A percentile compares a stretch with the other conserved stretches of the same genome.
Conservation (phyloP, 1,140 invertebrate species). For the Steinernema feltiae region DNA sequence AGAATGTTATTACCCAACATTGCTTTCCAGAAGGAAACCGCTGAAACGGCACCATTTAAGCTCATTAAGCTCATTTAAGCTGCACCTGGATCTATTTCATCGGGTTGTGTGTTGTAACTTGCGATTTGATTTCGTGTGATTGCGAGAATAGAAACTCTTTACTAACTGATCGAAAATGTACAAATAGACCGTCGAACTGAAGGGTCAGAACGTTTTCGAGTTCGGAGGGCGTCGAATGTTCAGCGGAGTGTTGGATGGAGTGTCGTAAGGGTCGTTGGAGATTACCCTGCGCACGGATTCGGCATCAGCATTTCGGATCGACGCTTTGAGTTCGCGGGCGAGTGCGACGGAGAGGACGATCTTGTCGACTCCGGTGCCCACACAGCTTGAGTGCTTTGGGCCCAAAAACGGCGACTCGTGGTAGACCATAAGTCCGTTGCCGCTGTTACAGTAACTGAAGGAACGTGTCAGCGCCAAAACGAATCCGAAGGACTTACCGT, state of each 20-base stretch:
- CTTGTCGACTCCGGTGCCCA: conserved; percentile 49
- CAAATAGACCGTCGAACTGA: too few relatives aligned
- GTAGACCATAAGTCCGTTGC: conserved; percentile 30
- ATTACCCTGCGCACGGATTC: neutral
- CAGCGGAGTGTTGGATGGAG: neutral
- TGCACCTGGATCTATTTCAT: too few relatives aligned
- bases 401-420: conserved; percentile 14
- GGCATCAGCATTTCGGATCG: neutral
- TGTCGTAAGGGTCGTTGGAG: neutral
- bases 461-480: neutral
- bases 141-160: too few relatives aligned
- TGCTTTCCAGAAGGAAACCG: too few relatives aligned
- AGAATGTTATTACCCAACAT: too few relatives aligned
- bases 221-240: neutral
- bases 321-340: neutral
- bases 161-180: too few relatives aligned
- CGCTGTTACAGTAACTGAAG: conserved; percentile 29
- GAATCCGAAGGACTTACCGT: neutral
- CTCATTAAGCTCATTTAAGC: too few relatives aligned
- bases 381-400: conserved; percentile 14
- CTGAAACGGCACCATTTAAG: too few relatives aligned
- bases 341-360: conserved; percentile 35
- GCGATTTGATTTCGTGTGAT: too few relatives aligned
- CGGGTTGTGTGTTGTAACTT: too few relatives aligned
- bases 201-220: neutral